Evolutionary conservation across 2,113 vertebrate species (phyloP), one percentile per base, ranked within the genome.

Genomic region (Accipiter cooperii): DNA sequence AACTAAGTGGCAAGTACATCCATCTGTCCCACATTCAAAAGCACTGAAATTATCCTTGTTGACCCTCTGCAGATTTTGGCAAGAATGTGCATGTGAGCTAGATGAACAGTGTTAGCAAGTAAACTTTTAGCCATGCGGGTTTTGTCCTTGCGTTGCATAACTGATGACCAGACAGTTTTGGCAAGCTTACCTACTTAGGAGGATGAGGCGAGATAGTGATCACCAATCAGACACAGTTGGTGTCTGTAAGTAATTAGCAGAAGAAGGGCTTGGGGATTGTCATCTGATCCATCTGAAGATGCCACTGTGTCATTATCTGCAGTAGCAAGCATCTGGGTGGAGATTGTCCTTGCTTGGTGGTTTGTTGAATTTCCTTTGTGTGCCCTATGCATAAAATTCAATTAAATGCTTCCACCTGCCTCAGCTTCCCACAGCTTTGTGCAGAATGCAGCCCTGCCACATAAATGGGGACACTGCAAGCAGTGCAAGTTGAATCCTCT

Each of bases 391-490:
- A 16, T 54, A 24, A 89, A 85, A 68, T 71, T 19, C 42, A 57
- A 9, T 68, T 28, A 83, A 66, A 33, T 0, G 1, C 31, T 79
- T 84, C n/a, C 55, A 57, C 9, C 34, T 47, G 17, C 34, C 76
- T 86, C 68, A 25, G 31, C 13, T 47, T 52, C 36, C 61, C 25
- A 7, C 17, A 42, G 36, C 42, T 82, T 14, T 63, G 42, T 80
- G 77, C 68, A 58, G 40, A 88, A 20, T 31, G 44, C 21, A 55
- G 76, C 25, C n/a, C 28, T 69, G 38, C 25, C 42, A 10, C 24
- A 17, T 33, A n/a, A 57, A 47, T 0, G 0, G 26, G 38, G 12
- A 55, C 44, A 11, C 12, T 19, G 42, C 21, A 44, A 13, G n/a
- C 68, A 85, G 40, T 46, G 20, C 38, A 55, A 6, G 25, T 9